Conservation (phyloP, 1,140 invertebrate species). For the Orius laevigatus region DNA sequence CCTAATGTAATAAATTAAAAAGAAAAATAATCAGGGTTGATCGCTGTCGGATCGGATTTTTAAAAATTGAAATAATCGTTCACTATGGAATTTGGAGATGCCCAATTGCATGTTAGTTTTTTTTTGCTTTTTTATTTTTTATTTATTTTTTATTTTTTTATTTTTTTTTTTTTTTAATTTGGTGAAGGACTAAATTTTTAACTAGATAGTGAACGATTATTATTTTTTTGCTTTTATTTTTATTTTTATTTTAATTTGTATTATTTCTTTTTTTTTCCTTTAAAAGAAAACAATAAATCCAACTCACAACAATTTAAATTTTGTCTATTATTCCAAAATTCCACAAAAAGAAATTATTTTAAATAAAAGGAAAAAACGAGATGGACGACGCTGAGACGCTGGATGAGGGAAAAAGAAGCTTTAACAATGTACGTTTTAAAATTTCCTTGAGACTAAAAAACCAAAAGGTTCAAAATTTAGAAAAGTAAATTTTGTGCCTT, state of each 20-base stretch:
- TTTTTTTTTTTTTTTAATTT: constrained; percentile 8
- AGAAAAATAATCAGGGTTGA: too few species aligned
- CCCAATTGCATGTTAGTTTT: constrained; percentile 8
- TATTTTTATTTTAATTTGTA: neutral
- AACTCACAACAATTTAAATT: constrained; percentile 16
- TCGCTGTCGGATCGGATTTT: too few species aligned
- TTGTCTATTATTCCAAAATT: neutral
- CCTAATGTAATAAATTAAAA: constrained; percentile 11
- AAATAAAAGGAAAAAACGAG: too few species aligned
- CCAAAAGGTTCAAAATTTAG: too few species aligned
- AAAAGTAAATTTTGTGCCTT: neutral
- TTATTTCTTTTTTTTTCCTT: constrained; percentile 5
- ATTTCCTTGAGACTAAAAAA: too few species aligned
- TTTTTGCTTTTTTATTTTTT: neutral
- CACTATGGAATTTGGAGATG: constrained; percentile 12
- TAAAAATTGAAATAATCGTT: constrained; percentile 9
- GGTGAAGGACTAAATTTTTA: constrained; percentile 8
- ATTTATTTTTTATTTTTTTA: neutral
- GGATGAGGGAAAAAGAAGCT: too few species aligned
- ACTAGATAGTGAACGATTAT: constrained; percentile 16
- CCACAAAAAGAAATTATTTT: too few species aligned
- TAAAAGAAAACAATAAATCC: constrained; percentile 14
- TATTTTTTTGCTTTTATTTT: neutral
- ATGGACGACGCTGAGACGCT: too few species aligned
- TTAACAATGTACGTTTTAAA: too few species aligned